A percentile compares a stretch with the other conserved stretches of the same genome.
phyloP scores from a whole-genome alignment of 2,888 invertebrate genomes.

The Argyresthia albistria region DNA sequence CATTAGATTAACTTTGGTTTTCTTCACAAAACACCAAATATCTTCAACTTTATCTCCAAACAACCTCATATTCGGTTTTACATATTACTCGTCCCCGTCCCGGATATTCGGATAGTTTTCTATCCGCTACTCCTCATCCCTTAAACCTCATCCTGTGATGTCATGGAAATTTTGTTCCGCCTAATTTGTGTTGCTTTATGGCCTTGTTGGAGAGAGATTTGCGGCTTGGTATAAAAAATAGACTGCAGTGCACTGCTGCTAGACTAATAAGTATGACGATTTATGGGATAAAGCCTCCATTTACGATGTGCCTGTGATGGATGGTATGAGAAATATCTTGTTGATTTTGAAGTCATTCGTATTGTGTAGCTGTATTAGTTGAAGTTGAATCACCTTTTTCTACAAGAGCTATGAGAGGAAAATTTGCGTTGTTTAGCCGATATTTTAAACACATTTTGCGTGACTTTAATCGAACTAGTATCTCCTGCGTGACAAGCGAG shows the following conservation, averaged over 20 bases:
- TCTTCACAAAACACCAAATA: no score
- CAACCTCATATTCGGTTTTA: not conserved
- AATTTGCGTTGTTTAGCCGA: no score
- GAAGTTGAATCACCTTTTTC: no score
- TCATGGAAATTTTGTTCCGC: not conserved
- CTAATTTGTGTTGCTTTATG: not conserved
- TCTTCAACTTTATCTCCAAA: no score
- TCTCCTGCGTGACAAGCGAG: no score
- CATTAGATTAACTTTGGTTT: no score
- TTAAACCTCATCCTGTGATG: not conserved
- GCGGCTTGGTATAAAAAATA: not conserved
- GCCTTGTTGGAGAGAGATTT: not conserved
- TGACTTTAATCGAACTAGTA: no score
- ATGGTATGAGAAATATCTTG: conserved; percentile 3
- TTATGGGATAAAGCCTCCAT: not conserved
- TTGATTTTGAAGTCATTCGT: no score
- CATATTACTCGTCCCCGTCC: not conserved
- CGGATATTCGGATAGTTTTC: not conserved
- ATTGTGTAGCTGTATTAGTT: no score
- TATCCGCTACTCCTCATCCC: not conserved
- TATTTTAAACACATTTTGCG: no score
- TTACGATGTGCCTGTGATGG: no score
- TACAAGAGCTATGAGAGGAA: no score
- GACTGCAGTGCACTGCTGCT: not conserved
- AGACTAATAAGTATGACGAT: not conserved